Percentiles rank a stretch among this genome's conserved stretches.
These are phyloP conservation scores for Anarrhichthys ocellatus DNA, from an alignment of 2,113 vertebrate species.

Conservation along the genomic window DNA sequence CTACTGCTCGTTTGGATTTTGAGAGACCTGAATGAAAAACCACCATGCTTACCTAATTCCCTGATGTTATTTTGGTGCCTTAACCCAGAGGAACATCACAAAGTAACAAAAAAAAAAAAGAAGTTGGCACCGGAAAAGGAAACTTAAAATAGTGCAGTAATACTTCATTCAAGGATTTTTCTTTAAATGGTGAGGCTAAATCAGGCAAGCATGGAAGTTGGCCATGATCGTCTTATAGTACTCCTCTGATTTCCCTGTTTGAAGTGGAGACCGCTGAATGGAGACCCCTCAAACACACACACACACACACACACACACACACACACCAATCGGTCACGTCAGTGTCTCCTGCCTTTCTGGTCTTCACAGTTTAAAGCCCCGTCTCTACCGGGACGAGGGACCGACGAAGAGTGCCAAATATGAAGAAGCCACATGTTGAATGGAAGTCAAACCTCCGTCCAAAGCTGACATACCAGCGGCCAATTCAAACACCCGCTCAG, in stretches of 20 bases:
- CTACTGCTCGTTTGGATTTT: conserved; percentile 55
- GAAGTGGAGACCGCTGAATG: conserved; percentile 17
- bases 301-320: conserved; percentile 20
- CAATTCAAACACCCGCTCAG: conserved; percentile 65
- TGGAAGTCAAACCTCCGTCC: conserved; percentile 50
- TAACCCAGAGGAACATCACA: conserved; percentile 50
- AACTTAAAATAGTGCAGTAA: conserved; percentile 47
- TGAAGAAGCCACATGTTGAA: conserved; percentile 59
- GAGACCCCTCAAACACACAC: conserved; percentile 9
- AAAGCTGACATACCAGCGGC: conserved; percentile 58
- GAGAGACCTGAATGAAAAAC: conserved; percentile 63
- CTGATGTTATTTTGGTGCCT: conserved; percentile 55
- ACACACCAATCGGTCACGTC: not conserved
- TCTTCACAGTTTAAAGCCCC: conserved; percentile 19
- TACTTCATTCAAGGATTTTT: conserved; percentile 33
- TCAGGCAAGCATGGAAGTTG: conserved; percentile 20
- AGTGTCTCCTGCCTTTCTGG: not conserved
- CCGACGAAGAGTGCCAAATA: conserved; percentile 18
- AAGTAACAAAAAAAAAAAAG: conserved; percentile 25
- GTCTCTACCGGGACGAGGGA: conserved; percentile 27
- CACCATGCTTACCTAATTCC: conserved; percentile 50
- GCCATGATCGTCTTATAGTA: not conserved
- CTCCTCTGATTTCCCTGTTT: conserved; percentile 27
- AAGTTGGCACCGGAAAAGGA: conserved; percentile 32
- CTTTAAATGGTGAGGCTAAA: conserved; percentile 38